These are phyloP conservation scores for Nanorana parkeri DNA, from an alignment of 2,113 vertebrate genomes.

Conservation along the genomic window DNA sequence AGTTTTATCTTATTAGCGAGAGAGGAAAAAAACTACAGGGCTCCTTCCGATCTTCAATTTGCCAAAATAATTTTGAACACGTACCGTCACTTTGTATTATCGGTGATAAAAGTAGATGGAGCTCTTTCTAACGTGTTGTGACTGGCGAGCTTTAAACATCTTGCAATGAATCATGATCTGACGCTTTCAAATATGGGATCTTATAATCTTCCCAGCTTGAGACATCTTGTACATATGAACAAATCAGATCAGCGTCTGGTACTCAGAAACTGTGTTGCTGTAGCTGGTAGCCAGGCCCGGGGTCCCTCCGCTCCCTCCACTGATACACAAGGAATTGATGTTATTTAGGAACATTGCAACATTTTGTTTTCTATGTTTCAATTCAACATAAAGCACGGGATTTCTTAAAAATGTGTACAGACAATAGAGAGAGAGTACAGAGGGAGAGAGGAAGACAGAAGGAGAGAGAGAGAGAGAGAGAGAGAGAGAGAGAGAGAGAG, in stretches of 20 bases:
- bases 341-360: too few relatives aligned
- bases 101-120: slow-evolving; percentile 41
- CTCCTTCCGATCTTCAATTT: slow-evolving; percentile 42
- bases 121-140: slow-evolving; percentile 41
- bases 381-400: too few relatives aligned
- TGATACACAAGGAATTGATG: too few relatives aligned
- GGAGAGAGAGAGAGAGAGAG: too few relatives aligned
- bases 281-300: too few relatives aligned
- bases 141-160: slow-evolving; percentile 39
- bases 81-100: slow-evolving; percentile 44
- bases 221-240: not conserved
- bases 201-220: slow-evolving; percentile 19
- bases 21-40: slow-evolving; percentile 7
- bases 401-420: too few relatives aligned
- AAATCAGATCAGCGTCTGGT: not conserved
- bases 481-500: too few relatives aligned
- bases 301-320: too few relatives aligned
- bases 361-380: too few relatives aligned
- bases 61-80: slow-evolving; percentile 56
- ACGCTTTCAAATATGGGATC: slow-evolving; percentile 18
- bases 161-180: slow-evolving; percentile 47
- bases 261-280: too few relatives aligned
- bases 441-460: too few relatives aligned
- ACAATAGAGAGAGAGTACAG: too few relatives aligned
- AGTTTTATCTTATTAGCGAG: slow-evolving; percentile 29